Percentiles rank a stretch among this genome's conserved stretches.
Conservation (phyloP, 2,888 invertebrate species). For the Stratiomys singularior region DNA sequence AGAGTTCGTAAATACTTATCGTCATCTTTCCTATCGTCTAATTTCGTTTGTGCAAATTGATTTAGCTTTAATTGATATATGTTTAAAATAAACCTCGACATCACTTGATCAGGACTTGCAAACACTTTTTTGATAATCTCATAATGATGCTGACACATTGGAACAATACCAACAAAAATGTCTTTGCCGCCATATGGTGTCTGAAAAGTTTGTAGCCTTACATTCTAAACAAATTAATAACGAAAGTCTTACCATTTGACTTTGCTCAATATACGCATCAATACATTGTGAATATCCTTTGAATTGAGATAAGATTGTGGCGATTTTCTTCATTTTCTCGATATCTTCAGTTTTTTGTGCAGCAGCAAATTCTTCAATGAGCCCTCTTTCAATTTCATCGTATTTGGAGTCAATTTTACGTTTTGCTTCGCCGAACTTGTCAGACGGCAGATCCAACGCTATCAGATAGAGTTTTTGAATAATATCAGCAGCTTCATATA, state of each 20-base stretch:
- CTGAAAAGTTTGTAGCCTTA: conserved; percentile 64
- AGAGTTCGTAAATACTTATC: conserved; percentile 90
- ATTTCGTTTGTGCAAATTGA: conserved; percentile 84
- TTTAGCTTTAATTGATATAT: conserved; percentile 91
- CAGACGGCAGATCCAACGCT: conserved; percentile 91
- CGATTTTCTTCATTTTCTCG: conserved; percentile 91
- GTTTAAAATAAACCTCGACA: conserved; percentile 97
- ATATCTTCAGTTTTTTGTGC: conserved; percentile 89
- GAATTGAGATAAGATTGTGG: conserved; percentile 91
- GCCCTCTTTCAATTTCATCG: conserved; percentile 85
- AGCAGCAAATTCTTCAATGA: conserved; percentile 94
- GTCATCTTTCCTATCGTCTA: conserved; percentile 84
- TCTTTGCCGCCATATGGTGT: conserved; percentile 87
- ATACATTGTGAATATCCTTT: conserved; percentile 97
- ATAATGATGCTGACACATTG: conserved; percentile 88
- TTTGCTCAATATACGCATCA: conserved; percentile 96
- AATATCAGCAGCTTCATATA: conserved; percentile 95
- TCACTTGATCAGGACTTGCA: conserved; percentile 94
- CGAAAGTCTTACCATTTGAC: conserved; percentile 79
- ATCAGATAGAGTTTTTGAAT: conserved; percentile 96
- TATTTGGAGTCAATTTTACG: conserved; percentile 89
- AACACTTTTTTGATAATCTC: conserved; percentile 89
- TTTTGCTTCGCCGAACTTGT: conserved; percentile 86
- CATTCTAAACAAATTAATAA: background rate
- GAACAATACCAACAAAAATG: conserved; percentile 89